phyloP scores from a whole-genome alignment of 2,113 vertebrate species.

The Hemiscyllium ocellatum region DNA sequence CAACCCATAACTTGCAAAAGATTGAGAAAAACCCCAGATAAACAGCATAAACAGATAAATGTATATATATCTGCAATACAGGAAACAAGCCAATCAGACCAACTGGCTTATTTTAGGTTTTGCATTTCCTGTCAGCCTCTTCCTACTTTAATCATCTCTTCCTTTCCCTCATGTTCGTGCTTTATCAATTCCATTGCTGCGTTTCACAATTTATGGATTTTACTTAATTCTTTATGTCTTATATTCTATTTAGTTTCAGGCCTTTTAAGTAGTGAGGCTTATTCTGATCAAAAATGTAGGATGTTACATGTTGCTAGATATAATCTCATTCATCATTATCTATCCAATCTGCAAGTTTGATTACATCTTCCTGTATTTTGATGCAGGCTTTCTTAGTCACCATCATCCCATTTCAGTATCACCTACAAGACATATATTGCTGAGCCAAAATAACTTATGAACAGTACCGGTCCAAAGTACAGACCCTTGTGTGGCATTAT shows the following conservation, averaged over 20 bases:
- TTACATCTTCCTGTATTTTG: not conserved
- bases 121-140: not conserved
- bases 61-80: not conserved
- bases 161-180: not conserved
- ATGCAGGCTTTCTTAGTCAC: not conserved
- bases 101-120: not conserved
- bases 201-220: not conserved
- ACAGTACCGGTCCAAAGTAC: not conserved
- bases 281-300: not conserved
- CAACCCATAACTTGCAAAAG: not conserved
- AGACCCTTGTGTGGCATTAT: not conserved
- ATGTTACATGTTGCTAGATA: not conserved
- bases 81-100: not conserved
- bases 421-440: not conserved
- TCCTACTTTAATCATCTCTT: not conserved
- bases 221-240: not conserved
- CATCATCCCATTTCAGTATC: not conserved
- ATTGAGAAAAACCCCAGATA: not conserved
- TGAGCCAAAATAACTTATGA: not conserved
- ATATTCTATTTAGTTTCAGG: not conserved
- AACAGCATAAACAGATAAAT: not conserved
- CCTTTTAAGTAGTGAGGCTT: not conserved
- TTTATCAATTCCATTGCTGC: not conserved
- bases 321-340: not conserved
- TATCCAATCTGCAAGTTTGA: not conserved